Evolutionary conservation across 1,140 invertebrate species (phyloP), one percentile per base, ranked within the genome.

Genomic region (Monomorium pharaonis): DNA sequence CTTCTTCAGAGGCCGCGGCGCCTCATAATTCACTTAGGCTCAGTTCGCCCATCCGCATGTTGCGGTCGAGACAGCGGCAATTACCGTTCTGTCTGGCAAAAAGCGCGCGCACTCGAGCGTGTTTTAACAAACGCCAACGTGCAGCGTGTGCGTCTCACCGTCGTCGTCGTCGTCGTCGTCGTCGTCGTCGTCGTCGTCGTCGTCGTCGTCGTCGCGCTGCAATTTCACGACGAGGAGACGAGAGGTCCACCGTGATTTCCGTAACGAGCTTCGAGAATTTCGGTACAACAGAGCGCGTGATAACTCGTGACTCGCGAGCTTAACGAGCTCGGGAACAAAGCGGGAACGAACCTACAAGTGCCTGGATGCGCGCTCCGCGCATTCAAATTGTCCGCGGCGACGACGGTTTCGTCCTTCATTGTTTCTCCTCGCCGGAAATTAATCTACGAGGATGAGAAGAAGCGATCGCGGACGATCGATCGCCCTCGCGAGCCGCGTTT

Each of bases 11-110:
- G 37, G 51, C 51, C 54, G 56, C 87, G 88, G 84, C 88, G 88
- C 88, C 88, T 89, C 88, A 91, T 93, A 94, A 94, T 91, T 94
- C 92, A 94, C 92, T 91, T 93, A 77, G 90, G 87, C 88, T 81
- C 65, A 81, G 65, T 51, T 58, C 30, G 65, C 37, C 67, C 44
- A 65, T 81, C 65, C 44, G 78, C 67, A 81, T 30, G 78, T 81
- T 72, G n/a, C n/a, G 78, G 65, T 72, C 78, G 78, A 81, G 78
- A 81, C 78, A 81, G 78, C 78, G 65, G 78, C 65, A 81, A 81
- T 81, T 81, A 81, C 65, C 65, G 78, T 7, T 49, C 49, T 72
- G 49, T 58, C 37, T n/a, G 21, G 65, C 65, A 81, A 81, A 81
- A 74, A 86, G 27, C 44, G 10, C 37, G 54, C 56, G 78, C 69